Evolutionary conservation across 2,113 vertebrate genomes (phyloP).

Genomic region (Saguinus imperator): DNA sequence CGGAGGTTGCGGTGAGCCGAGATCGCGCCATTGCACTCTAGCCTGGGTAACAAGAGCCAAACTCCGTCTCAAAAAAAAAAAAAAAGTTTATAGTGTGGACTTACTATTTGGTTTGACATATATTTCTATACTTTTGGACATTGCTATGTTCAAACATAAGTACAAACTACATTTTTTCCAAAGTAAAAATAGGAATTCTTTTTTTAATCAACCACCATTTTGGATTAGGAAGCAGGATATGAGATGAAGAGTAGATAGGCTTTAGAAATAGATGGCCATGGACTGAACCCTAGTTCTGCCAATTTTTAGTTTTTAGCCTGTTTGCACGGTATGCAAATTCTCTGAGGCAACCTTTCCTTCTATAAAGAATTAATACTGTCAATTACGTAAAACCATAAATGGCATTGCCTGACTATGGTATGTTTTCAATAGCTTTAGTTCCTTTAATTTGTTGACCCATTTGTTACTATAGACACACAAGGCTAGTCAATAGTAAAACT

Average conservation of each 20-base stretch:
- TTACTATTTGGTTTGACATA: constrained; percentile 11
- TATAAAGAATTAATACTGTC: not conserved
- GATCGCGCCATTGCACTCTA: too few relatives aligned
- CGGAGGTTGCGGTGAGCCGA: too few relatives aligned
- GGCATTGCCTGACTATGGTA: not conserved
- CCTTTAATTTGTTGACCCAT: not conserved
- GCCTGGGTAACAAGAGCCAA: too few relatives aligned
- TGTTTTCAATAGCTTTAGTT: not conserved
- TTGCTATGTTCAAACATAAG: not conserved
- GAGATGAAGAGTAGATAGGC: not conserved
- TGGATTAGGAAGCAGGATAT: not conserved
- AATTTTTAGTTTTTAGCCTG: not conserved
- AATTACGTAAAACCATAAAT: not conserved
- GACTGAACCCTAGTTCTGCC: not conserved
- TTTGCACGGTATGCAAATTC: not conserved
- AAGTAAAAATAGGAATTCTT: constrained; percentile 1
- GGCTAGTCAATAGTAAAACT: not conserved
- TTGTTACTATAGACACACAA: not conserved
- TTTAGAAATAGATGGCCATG: not conserved
- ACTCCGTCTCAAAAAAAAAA: too few relatives aligned
- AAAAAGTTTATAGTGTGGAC: not conserved
- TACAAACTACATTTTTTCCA: not conserved
- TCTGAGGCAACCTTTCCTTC: not conserved
- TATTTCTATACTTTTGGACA: not conserved
- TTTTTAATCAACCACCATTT: not conserved